These are phyloP conservation scores for Kryptopterus vitreolus DNA, from an alignment of 2,797 vertebrate genomes.

Conservation along the genomic window DNA sequence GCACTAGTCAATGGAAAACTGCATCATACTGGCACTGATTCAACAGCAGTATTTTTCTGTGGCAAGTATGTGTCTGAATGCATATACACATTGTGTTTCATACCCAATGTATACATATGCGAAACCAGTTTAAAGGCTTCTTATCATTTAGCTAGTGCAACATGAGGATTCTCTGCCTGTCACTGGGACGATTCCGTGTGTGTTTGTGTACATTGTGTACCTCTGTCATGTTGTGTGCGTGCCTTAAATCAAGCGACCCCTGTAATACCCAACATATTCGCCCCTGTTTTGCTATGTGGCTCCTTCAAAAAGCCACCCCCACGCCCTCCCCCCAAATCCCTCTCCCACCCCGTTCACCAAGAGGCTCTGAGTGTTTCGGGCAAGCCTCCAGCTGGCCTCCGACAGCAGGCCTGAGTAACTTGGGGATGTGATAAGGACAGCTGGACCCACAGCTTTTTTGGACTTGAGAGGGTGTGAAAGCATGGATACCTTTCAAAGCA, in stretches of 20 bases:
- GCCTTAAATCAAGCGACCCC: conserved; percentile 30
- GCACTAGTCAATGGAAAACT: conserved; percentile 61
- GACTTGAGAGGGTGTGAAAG: conserved; percentile 76
- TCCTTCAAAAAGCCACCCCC: too few species aligned
- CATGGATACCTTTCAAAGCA: conserved; percentile 78
- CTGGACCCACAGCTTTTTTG: conserved; percentile 73
- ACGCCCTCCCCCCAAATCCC: too few species aligned
- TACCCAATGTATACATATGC: not conserved
- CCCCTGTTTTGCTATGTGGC: conserved; percentile 44
- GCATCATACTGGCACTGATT: conserved; percentile 61
- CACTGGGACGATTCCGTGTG: not conserved
- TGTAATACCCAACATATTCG: conserved; percentile 18
- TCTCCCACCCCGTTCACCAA: conserved; percentile 26
- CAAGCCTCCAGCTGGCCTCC: conserved; percentile 57
- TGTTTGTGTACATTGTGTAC: conserved; percentile 1
- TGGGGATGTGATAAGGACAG: conserved; percentile 78
- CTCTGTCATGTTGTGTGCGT: conserved; percentile 6
- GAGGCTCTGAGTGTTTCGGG: conserved; percentile 43
- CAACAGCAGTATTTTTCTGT: conserved; percentile 55
- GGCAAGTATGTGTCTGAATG: conserved; percentile 40
- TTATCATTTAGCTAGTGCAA: not conserved
- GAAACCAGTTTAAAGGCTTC: not conserved
- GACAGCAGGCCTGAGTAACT: conserved; percentile 65
- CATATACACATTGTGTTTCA: not conserved
- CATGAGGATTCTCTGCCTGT: not conserved